Evolutionary conservation across 1,140 invertebrate genomes (phyloP).

Genomic region (Drosophila ironensis): DNA sequence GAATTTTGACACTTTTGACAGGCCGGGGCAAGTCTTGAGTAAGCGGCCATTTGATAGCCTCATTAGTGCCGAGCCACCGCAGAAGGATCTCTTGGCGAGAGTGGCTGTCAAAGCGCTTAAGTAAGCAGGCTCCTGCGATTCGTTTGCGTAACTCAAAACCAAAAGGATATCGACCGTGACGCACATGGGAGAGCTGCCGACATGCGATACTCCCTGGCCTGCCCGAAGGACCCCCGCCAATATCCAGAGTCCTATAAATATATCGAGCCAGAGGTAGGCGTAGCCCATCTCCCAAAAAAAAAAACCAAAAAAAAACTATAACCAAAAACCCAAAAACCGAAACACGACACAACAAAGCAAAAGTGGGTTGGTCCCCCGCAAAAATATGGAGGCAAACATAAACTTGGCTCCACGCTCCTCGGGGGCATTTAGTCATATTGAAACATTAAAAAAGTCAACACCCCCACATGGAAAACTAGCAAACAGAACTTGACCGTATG

Average conservation of each 20-base stretch:
- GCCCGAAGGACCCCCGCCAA: slow-evolving; percentile 34
- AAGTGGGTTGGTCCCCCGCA: slow-evolving; percentile 41
- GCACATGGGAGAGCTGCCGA: slow-evolving; percentile 50
- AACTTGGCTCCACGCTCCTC: slow-evolving; percentile 45
- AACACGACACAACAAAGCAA: slow-evolving; percentile 27
- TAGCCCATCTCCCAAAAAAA: slow-evolving; percentile 21
- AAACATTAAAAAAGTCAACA: slow-evolving; percentile 81
- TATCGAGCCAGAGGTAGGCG: slow-evolving; percentile 30
- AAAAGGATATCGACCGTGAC: slow-evolving; percentile 74
- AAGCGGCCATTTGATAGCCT: slow-evolving; percentile 79
- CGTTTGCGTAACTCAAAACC: slow-evolving; percentile 69
- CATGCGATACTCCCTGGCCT: slow-evolving; percentile 41
- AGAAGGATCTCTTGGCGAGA: slow-evolving; percentile 34
- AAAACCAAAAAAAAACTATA: slow-evolving; percentile 22
- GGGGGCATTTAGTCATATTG: slow-evolving; percentile 76
- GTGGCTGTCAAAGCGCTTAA: slow-evolving; percentile 70
- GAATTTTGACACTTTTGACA: slow-evolving; percentile 79
- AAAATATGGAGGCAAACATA: slow-evolving; percentile 19
- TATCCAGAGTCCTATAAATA: slow-evolving; percentile 51
- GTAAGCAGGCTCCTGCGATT: slow-evolving; percentile 42
- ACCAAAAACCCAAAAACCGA: slow-evolving; percentile 25
- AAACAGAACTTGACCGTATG: slow-evolving; percentile 64
- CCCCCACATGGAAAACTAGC: slow-evolving; percentile 64
- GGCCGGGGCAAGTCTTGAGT: slow-evolving; percentile 22
- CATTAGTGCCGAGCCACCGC: slow-evolving; percentile 71